Base-by-base conservation (phyloP, 1,140 invertebrate species). In the Polypedilum pembai region DNA sequence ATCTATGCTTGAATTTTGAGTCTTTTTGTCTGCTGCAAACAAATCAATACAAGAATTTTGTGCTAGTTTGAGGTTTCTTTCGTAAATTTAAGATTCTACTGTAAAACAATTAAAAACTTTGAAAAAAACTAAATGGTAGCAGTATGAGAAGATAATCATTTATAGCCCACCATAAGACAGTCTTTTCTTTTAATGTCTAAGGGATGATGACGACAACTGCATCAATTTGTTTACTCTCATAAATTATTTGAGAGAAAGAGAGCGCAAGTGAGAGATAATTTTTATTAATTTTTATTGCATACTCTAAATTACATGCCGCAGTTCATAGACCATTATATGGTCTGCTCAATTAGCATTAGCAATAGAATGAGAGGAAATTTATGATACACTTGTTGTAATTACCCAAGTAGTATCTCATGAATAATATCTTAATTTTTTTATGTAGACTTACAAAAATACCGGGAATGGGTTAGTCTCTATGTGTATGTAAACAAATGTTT, bases 351-450 rank as follows among this genome's bases (percentile, higher is more conserved):
- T 45, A 45, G 41, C 41, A 45, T 45, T 15, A 45, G 41, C 41
- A 45, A 66, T 66, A 66, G 65, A 66, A 20, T 17, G 24, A 33
- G n/a, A 15, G 45, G 8, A 17, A 66, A 66, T 66, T 66, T 66
- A 66, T 66, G 65, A 66, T 66, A 66, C 17, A 66, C 18, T 66
- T 66, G 65, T n/a, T 66, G 12, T 66, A 18, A 66, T 66, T 66
- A 45, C 41, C 41, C 7, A 66, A 66, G 7, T 56, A 56, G 45
- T 17, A 15, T 56, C 45, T 17, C 45, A 56, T 56, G 45, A 56
- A 56, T 56, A 56, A 17, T 56, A 12, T 56, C n/a, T 17, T 56
- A 56, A 17, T 12, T 15, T 56, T 56, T 56, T 56, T 33, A 33
- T 33, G 24, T 33, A 33, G 24, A 3, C 24, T 33, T 33, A 33